Evolutionary conservation across 2,888 invertebrate genomes (phyloP).

Genomic region (Erynnis tages): DNA sequence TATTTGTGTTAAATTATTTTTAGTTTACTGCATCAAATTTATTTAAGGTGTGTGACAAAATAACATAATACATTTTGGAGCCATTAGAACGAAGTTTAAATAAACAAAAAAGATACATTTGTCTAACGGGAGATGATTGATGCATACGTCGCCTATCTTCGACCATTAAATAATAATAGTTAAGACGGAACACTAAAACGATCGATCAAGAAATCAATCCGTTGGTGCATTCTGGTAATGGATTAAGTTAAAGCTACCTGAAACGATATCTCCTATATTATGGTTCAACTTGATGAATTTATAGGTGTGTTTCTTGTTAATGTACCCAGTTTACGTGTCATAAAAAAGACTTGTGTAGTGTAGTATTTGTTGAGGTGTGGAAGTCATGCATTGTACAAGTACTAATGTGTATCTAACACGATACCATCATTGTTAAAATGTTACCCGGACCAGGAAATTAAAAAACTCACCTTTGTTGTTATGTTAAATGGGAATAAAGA

Average conservation of each 20-base stretch:
- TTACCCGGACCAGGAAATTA: too few species aligned
- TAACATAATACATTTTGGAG: conserved; percentile 8
- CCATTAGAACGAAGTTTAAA: conserved; percentile 37
- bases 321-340: conserved; percentile 19
- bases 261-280: conserved; percentile 48
- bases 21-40: background rate
- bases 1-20: background rate
- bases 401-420: too few species aligned
- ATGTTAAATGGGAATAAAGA: too few species aligned
- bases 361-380: too few species aligned
- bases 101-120: conserved; percentile 55
- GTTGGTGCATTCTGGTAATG: conserved; percentile 64
- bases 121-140: conserved; percentile 72
- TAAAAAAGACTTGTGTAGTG: background rate
- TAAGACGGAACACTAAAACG: conserved; percentile 61
- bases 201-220: conserved; percentile 79
- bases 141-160: conserved; percentile 64
- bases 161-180: conserved; percentile 79
- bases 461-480: too few species aligned
- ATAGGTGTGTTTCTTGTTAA: conserved; percentile 31
- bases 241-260: conserved; percentile 72
- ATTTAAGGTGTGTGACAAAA: conserved; percentile 4
- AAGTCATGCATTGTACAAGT: too few species aligned
- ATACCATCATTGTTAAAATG: too few species aligned
- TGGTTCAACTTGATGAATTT: conserved; percentile 38